A percentile compares a stretch with the other conserved stretches of the same genome.
Evolutionary conservation across 2,888 invertebrate species (phyloP).

Genomic region (Hetaerina titia): DNA sequence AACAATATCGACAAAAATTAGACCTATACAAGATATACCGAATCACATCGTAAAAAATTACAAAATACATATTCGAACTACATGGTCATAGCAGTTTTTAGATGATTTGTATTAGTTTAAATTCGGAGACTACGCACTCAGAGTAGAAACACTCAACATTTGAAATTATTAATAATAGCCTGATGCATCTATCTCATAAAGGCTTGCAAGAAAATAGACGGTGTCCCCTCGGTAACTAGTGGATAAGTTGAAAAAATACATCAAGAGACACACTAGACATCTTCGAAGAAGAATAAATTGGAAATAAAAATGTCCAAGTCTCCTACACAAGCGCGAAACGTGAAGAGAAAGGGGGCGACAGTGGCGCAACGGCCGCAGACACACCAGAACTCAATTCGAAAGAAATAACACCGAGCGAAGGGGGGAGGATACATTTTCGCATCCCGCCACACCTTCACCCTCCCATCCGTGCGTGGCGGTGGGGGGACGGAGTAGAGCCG

Average conservation of each 20-base stretch:
- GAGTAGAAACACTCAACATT: too few relatives aligned
- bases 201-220: too few relatives aligned
- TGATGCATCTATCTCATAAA: too few relatives aligned
- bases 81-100: too few relatives aligned
- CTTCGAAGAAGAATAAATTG: neutral
- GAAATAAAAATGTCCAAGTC: neutral
- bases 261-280: neutral
- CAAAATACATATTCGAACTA: too few relatives aligned
- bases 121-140: too few relatives aligned
- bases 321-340: neutral
- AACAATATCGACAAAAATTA: too few relatives aligned
- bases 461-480: neutral
- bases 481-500: neutral
- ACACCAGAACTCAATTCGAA: conserved; percentile 7
- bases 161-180: too few relatives aligned
- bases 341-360: neutral
- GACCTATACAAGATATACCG: too few relatives aligned
- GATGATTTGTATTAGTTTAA: too few relatives aligned
- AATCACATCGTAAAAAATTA: too few relatives aligned
- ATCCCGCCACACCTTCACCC: neutral
- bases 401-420: neutral
- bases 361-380: neutral
- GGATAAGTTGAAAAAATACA: neutral
- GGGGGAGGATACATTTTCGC: neutral
- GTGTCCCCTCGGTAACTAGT: neutral